Evolutionary conservation across 2,797 vertebrate genomes (phyloP).

Genomic region (Crocodylus rhombifer): DNA sequence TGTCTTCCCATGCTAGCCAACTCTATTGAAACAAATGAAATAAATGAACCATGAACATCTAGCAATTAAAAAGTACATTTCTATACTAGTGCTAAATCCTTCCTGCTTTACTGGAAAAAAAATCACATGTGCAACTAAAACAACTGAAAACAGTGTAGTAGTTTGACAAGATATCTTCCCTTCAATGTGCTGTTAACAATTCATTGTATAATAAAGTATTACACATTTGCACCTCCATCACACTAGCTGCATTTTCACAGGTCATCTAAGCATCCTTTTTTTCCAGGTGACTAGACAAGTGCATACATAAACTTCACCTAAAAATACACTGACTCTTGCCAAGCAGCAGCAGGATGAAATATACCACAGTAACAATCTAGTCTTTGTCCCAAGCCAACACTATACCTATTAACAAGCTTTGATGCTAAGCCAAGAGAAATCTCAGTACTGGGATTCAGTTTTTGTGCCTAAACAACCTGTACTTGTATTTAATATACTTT

Average conservation of each 20-base stretch:
- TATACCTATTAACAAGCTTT: slow-evolving; percentile 88
- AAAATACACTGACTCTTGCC: slow-evolving; percentile 81
- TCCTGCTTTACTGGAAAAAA: slow-evolving; percentile 24
- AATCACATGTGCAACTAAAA: slow-evolving; percentile 52
- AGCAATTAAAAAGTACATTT: slow-evolving; percentile 51
- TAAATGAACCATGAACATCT: slow-evolving; percentile 52
- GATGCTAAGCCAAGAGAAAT: slow-evolving; percentile 91
- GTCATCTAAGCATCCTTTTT: slow-evolving; percentile 73
- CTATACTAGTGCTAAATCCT: slow-evolving; percentile 49
- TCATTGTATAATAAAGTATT: slow-evolving; percentile 62
- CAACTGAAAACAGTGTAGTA: slow-evolving; percentile 45
- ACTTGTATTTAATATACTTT: slow-evolving; percentile 90
- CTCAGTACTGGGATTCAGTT: slow-evolving; percentile 88
- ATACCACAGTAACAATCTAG: slow-evolving; percentile 86
- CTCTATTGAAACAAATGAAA: slow-evolving; percentile 38
- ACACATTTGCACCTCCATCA: slow-evolving; percentile 67
- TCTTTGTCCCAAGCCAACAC: slow-evolving; percentile 89
- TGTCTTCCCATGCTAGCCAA: slow-evolving; percentile 24
- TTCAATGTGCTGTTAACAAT: slow-evolving; percentile 53
- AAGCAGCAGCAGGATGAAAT: slow-evolving; percentile 84
- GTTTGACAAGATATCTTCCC: slow-evolving; percentile 66
- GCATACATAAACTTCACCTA: slow-evolving; percentile 77
- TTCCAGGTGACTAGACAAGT: slow-evolving; percentile 83
- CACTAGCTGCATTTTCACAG: slow-evolving; percentile 77
- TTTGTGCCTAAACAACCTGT: slow-evolving; percentile 90